phyloP scores from a whole-genome alignment of 2,888 invertebrate genomes.

The Steromphala cineraria region DNA sequence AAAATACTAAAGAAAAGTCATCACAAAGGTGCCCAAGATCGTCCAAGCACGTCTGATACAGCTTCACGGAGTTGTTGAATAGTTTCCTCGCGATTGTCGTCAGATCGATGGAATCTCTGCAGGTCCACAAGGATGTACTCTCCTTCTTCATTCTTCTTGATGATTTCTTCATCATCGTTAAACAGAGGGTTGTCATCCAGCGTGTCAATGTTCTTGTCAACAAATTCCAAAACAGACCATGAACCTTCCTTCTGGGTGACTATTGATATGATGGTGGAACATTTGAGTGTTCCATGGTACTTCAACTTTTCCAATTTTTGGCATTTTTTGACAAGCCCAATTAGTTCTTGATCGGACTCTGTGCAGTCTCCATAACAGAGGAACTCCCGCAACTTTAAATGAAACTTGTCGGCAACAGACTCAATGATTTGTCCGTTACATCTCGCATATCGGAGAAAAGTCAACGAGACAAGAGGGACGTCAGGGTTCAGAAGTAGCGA shows the following conservation, averaged over 20 bases:
- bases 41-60: constrained; percentile 20
- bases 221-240: constrained; percentile 55
- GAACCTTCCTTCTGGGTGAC: constrained; percentile 39
- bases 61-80: constrained; percentile 2
- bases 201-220: constrained; percentile 43
- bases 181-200: constrained; percentile 33
- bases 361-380: constrained; percentile 50
- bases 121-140: constrained; percentile 41
- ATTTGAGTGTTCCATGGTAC: constrained; percentile 51
- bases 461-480: constrained; percentile 52
- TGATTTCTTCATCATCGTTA: constrained; percentile 53
- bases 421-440: constrained; percentile 48
- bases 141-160: constrained; percentile 46
- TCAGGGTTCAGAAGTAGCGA: constrained; percentile 57
- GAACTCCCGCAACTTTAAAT: constrained; percentile 49
- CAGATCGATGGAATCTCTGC: constrained; percentile 40
- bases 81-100: constrained; percentile 27
- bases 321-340: constrained; percentile 46
- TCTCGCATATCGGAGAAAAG: constrained; percentile 53
- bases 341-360: constrained; percentile 45
- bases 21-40: constrained; percentile 23
- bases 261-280: constrained; percentile 44
- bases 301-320: constrained; percentile 48
- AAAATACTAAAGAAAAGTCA: too few species aligned
- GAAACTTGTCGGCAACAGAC: constrained; percentile 48